Base-by-base conservation (phyloP, 2,797 vertebrate species). In the Propithecus perrieri region DNA sequence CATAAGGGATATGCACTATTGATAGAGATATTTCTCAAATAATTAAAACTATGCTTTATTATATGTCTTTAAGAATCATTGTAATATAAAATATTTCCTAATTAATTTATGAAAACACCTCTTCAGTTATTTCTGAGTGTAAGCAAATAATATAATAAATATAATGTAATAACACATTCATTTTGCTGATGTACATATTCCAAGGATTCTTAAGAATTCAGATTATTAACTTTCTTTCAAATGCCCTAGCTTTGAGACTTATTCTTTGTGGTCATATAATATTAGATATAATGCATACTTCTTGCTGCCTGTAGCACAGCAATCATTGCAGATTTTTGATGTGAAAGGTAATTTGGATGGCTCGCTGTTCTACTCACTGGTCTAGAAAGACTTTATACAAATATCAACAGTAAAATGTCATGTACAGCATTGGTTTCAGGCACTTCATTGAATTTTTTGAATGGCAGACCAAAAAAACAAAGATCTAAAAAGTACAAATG, bases 301-400 rank as follows among this genome's bases (percentile, higher is more conserved):
- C 30, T 94, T 84, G 61, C 50, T 89, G 5, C 6, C 28, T 63
- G 0, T 61, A 89, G 75, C 53, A 90, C 5, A 63, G 24, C 67
- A 74, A 80, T 89, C 15, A 53, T 30, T 92, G 28, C 26, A 76
- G 28, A 78, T 80, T 85, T 95, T 65, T 67, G 74, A 95, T 81
- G 41, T 7, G 1, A 53, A 95, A 76, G 61, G 33, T 59, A 96
- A 74, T 94, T 97, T 80, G 84, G 53, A 46, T 86, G n/a, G 67
- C 76, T 89, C 85, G 38, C 5, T 85, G 10, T 91, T 79, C 61
- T 89, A 93, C 24, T 95, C 63, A 91, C 22, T 91, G 55, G 4
- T 5, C 53, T 91, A 91, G 48, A 96, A 97, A 89, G 65, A 65
- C 5, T 46, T 76, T 95, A 88, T 92, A 0, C 65, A 97, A 95